Evolutionary conservation across 2,888 invertebrate genomes (phyloP).

Genomic region (Plagodis dolabraria): DNA sequence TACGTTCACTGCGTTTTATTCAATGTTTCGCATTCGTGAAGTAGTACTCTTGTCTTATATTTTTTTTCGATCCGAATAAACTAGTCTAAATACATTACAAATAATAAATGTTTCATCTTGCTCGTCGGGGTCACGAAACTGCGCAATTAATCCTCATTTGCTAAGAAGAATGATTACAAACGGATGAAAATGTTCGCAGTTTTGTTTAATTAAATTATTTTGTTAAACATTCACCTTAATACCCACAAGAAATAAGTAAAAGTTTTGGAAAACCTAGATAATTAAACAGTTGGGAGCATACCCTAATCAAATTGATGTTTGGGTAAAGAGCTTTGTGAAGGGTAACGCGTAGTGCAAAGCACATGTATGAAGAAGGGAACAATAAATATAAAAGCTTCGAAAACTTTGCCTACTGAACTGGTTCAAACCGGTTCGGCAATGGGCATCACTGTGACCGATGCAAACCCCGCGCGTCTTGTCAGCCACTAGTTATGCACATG

Average conservation of each 20-base stretch:
- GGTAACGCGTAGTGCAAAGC: too few relatives aligned
- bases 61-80: too few relatives aligned
- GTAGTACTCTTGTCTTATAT: too few relatives aligned
- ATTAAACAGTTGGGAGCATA: not conserved
- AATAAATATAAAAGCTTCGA: too few relatives aligned
- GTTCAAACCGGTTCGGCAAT: too few relatives aligned
- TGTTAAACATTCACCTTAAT: not conserved
- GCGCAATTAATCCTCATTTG: constrained; percentile 29
- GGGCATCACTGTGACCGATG: too few relatives aligned
- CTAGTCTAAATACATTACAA: not conserved
- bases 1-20: constrained; percentile 1
- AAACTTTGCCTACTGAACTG: too few relatives aligned
- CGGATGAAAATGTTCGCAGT: constrained; percentile 14
- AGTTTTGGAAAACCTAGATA: not conserved
- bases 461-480: too few relatives aligned
- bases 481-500: too few relatives aligned
- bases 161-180: constrained; percentile 20
- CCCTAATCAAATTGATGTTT: not conserved
- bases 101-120: constrained; percentile 15
- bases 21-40: not conserved
- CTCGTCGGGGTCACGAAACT: constrained; percentile 22
- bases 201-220: constrained; percentile 16
- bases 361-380: too few relatives aligned
- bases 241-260: not conserved
- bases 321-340: too few relatives aligned